phyloP scores from a whole-genome alignment of 2,888 invertebrate genomes.

The Poecilus cupreus region DNA sequence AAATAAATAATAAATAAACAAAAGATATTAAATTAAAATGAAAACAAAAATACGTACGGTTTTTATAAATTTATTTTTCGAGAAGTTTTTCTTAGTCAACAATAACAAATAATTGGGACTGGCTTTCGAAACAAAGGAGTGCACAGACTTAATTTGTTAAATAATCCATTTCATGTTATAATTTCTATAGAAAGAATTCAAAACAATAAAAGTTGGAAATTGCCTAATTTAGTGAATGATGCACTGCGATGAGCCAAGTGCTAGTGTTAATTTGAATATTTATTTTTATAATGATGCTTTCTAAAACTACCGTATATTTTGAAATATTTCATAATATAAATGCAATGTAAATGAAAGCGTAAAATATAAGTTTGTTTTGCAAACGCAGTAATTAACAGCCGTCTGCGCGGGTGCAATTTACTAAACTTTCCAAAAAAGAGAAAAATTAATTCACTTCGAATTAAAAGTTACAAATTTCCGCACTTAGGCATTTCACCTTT shows the following conservation, averaged over 20 bases:
- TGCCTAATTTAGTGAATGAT: not conserved
- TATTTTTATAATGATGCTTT: constrained; percentile 36
- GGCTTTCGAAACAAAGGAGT: no score
- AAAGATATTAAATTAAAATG: no score
- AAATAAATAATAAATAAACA: no score
- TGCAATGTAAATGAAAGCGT: constrained; percentile 49
- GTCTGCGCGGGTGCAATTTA: constrained; percentile 1
- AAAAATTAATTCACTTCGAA: constrained; percentile 12
- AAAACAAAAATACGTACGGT: no score
- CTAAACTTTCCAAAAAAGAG: constrained; percentile 45
- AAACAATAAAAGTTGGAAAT: not conserved
- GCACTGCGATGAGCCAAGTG: not conserved
- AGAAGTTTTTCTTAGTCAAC: no score
- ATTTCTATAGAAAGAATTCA: constrained; percentile 5
- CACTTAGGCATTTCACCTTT: not conserved
- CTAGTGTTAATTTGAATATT: constrained; percentile 39
- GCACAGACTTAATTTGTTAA: no score
- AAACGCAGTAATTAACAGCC: constrained; percentile 27
- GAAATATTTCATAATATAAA: constrained; percentile 52
- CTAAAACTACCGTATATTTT: constrained; percentile 40
- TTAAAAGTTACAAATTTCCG: not conserved
- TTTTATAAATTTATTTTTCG: no score
- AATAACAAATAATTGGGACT: no score
- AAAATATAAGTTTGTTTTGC: constrained; percentile 48
- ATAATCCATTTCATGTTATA: not conserved